These are phyloP conservation scores for Macroramphosus scolopax DNA, from an alignment of 2,797 vertebrate species.

Conservation along the genomic window DNA sequence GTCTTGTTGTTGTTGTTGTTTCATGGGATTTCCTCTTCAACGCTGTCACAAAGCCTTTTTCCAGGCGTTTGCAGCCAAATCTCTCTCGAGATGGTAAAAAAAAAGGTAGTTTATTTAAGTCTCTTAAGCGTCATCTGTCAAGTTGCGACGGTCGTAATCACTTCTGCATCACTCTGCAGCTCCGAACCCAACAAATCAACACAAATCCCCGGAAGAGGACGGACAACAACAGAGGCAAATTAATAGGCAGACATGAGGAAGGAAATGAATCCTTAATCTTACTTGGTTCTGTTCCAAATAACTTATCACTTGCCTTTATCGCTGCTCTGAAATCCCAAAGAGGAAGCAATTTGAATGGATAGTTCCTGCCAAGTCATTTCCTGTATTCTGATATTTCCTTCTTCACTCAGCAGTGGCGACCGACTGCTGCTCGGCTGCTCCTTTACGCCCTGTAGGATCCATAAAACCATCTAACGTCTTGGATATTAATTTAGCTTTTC, in stretches of 20 bases:
- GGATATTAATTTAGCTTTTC: too few species aligned
- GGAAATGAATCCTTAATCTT: constrained; percentile 71
- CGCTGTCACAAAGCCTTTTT: constrained; percentile 12
- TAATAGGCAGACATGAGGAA: constrained; percentile 60
- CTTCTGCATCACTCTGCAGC: constrained; percentile 30
- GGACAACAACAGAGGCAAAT: constrained; percentile 48
- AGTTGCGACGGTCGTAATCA: constrained; percentile 54
- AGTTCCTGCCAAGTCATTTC: constrained; percentile 78
- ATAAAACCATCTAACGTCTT: too few species aligned
- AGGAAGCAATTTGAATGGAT: constrained; percentile 80
- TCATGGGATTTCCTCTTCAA: constrained; percentile 3
- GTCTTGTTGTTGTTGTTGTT: constrained; percentile 12
- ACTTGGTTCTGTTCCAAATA: constrained; percentile 63
- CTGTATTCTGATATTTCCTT: constrained; percentile 76
- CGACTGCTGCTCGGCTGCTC: neutral
- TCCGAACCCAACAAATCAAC: constrained; percentile 47
- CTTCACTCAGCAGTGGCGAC: constrained; percentile 26
- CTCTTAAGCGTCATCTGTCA: constrained; percentile 33
- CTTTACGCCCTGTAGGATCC: too few species aligned
- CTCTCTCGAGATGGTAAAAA: constrained; percentile 26
- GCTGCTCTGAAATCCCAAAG: constrained; percentile 63
- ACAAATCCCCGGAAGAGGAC: constrained; percentile 58
- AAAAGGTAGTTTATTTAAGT: constrained; percentile 25
- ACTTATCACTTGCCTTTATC: constrained; percentile 73
- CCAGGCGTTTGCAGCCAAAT: too few species aligned